A percentile compares a stretch with the other conserved stretches of the same genome.
These are phyloP conservation scores for Ischnus inquisitorius DNA, from an alignment of 2,888 invertebrate genomes.

Conservation along the genomic window DNA sequence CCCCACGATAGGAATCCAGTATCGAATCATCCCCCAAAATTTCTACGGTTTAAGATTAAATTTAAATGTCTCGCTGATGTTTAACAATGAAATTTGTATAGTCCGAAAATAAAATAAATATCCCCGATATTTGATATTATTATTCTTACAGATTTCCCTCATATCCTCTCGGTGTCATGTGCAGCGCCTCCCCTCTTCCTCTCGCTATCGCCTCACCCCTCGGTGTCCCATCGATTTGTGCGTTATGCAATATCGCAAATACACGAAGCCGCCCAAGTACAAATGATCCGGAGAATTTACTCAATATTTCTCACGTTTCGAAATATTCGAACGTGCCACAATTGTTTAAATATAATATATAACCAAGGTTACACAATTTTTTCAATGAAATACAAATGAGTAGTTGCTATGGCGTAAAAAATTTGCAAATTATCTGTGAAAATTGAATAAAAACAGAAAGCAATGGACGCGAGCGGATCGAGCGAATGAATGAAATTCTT, in stretches of 20 bases:
- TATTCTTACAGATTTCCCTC: background rate
- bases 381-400: background rate
- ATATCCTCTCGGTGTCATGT: background rate
- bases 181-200: background rate
- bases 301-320: background rate
- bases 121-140: background rate
- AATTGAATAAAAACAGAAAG: background rate
- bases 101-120: background rate
- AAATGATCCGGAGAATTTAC: background rate
- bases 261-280: background rate
- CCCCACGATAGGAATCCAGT: background rate
- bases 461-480: background rate
- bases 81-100: background rate
- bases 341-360: background rate
- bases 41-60: background rate
- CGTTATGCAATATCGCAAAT: conserved; percentile 20
- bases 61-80: background rate
- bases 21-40: background rate
- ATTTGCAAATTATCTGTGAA: background rate
- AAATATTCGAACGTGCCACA: too few species aligned
- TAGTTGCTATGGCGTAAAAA: background rate
- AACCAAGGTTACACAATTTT: background rate
- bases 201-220: background rate
- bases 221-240: conserved; percentile 3
- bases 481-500: background rate